Conservation (phyloP, 2,113 vertebrate species). For the Nycticorax nycticorax region DNA sequence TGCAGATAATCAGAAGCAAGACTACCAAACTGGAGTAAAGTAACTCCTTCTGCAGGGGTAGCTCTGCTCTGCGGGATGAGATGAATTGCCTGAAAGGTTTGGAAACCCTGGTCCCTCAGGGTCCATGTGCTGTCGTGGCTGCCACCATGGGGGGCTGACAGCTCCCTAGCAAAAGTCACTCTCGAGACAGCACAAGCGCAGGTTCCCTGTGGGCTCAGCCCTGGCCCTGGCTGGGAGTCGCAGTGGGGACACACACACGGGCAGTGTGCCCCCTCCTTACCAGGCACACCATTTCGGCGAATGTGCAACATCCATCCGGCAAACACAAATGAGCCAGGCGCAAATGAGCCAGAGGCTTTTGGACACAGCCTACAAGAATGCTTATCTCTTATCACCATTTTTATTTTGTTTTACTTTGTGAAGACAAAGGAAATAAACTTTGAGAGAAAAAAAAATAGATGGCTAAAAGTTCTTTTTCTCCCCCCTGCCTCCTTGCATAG, state of each 20-base stretch:
- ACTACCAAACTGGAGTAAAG: neutral
- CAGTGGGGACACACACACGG: rapidly evolving
- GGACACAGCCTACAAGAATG: neutral
- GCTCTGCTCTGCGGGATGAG: neutral
- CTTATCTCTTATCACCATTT: neutral
- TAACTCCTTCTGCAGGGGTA: neutral
- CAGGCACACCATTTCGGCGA: rapidly evolving
- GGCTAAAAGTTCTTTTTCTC: neutral
- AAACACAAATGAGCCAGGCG: neutral
- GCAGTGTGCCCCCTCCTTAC: neutral
- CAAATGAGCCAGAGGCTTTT: neutral
- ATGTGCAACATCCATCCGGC: rapidly evolving
- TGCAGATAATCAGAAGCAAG: neutral
- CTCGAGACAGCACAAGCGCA: rapidly evolving
- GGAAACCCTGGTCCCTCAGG: neutral
- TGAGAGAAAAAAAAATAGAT: neutral
- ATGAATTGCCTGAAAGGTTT: neutral
- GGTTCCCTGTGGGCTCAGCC: neutral
- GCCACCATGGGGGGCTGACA: rapidly evolving
- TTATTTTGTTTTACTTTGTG: neutral
- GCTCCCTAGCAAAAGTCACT: rapidly evolving
- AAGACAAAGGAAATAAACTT: neutral
- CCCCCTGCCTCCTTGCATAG: neutral
- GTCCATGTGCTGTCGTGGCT: rapidly evolving
- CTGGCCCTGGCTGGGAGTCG: rapidly evolving